These are phyloP conservation scores for Actias luna DNA, from an alignment of 2,888 invertebrate species.

Conservation along the genomic window DNA sequence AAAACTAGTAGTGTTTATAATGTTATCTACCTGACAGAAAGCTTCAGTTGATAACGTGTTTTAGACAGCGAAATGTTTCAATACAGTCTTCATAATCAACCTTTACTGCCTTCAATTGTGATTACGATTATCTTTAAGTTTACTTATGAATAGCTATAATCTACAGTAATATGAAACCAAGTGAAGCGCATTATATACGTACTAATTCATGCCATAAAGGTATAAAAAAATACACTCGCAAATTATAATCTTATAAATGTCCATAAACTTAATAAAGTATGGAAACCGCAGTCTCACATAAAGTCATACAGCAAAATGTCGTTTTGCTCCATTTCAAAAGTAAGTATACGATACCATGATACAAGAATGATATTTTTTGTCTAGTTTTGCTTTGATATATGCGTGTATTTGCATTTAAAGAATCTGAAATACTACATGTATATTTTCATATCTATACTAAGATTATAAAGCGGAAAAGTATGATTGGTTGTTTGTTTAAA, in stretches of 20 bases:
- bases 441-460: not conserved
- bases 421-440: not conserved
- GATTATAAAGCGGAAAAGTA: no score
- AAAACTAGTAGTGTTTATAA: no score
- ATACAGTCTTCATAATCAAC: not conserved
- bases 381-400: slow-evolving; percentile 7
- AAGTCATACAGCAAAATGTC: slow-evolving; percentile 49
- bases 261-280: slow-evolving; percentile 24
- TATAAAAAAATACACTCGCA: no score
- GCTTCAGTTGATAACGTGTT: no score
- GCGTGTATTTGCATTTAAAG: not conserved
- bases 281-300: slow-evolving; percentile 41
- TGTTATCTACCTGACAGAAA: no score
- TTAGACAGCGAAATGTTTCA: no score
- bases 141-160: not conserved
- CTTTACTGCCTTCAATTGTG: not conserved
- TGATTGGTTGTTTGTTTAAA: no score
- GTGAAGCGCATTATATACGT: no score
- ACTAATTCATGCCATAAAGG: no score
- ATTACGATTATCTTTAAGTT: not conserved
- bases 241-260: slow-evolving; percentile 19
- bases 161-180: not conserved
- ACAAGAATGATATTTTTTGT: slow-evolving; percentile 42
- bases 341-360: slow-evolving; percentile 48
- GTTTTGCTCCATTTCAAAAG: slow-evolving; percentile 51